Evolutionary conservation across 1,140 invertebrate genomes (phyloP).

Genomic region (Drosophila lowei): DNA sequence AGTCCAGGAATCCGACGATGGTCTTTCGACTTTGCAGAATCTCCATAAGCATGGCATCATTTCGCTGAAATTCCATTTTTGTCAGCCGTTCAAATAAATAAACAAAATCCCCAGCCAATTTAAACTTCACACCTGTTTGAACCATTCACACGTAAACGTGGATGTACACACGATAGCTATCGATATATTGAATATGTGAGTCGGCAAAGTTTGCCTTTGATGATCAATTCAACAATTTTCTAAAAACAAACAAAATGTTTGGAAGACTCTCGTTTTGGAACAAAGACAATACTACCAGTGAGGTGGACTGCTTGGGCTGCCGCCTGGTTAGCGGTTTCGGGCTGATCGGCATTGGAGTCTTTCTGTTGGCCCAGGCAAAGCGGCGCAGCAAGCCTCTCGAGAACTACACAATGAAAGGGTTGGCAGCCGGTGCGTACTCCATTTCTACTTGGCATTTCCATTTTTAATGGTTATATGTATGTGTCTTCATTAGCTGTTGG

Average conservation of each 20-base stretch:
- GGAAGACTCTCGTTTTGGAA: slow-evolving; percentile 60
- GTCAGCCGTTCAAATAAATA: background rate
- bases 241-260: slow-evolving; percentile 49
- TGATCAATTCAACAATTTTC: background rate
- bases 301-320: slow-evolving; percentile 56
- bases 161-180: too few species aligned
- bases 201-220: background rate
- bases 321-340: slow-evolving; percentile 64
- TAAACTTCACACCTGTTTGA: slow-evolving; percentile 2
- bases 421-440: slow-evolving; percentile 50
- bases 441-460: background rate
- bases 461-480: background rate
- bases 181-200: background rate
- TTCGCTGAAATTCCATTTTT: slow-evolving; percentile 57
- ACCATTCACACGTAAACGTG: too few species aligned
- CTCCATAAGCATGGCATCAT: slow-evolving; percentile 76
- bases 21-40: slow-evolving; percentile 85
- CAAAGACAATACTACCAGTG: slow-evolving; percentile 45
- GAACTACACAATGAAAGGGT: slow-evolving; percentile 60
- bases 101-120: background rate
- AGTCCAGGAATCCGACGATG: slow-evolving; percentile 86
- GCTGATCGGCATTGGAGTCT: slow-evolving; percentile 62
- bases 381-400: slow-evolving; percentile 46
- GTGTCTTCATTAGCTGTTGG: slow-evolving; percentile 37
- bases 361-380: slow-evolving; percentile 55